These are phyloP conservation scores for Drosophila pallidifrons DNA, from an alignment of 1,140 invertebrate genomes.

Conservation along the genomic window DNA sequence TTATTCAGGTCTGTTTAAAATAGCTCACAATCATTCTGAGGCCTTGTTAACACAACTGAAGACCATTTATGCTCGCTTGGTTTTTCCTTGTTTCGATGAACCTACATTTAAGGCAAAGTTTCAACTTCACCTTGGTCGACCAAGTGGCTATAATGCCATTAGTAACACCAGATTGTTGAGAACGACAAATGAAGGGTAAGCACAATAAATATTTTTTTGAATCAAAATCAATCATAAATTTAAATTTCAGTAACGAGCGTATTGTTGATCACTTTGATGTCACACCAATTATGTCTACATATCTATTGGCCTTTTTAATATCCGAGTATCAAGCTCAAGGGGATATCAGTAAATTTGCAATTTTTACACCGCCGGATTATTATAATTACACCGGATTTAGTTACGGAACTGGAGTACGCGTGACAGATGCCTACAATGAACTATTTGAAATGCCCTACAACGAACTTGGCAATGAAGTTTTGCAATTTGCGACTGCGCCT, in stretches of 20 bases:
- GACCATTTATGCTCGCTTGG: slow-evolving; percentile 92
- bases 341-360: slow-evolving; percentile 76
- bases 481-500: slow-evolving; percentile 90
- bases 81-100: slow-evolving; percentile 97
- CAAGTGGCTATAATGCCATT: slow-evolving; percentile 86
- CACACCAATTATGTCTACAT: slow-evolving; percentile 92
- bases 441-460: slow-evolving; percentile 85
- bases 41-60: slow-evolving; percentile 93
- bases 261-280: slow-evolving; percentile 68
- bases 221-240: neutral
- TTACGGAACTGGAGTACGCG: slow-evolving; percentile 85
- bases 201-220: neutral
- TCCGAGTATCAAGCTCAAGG: slow-evolving; percentile 87
- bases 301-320: slow-evolving; percentile 90
- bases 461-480: slow-evolving; percentile 84
- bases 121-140: slow-evolving; percentile 88
- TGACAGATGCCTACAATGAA: slow-evolving; percentile 84
- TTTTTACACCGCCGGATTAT: slow-evolving; percentile 89
- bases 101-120: slow-evolving; percentile 94
- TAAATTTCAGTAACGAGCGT: slow-evolving; percentile 43
- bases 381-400: slow-evolving; percentile 87
- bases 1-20: slow-evolving; percentile 87
- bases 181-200: slow-evolving; percentile 50
- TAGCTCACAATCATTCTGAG: slow-evolving; percentile 57
- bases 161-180: slow-evolving; percentile 85